phyloP scores from a whole-genome alignment of 2,113 vertebrate species.

The Nothobranchius furzeri region DNA sequence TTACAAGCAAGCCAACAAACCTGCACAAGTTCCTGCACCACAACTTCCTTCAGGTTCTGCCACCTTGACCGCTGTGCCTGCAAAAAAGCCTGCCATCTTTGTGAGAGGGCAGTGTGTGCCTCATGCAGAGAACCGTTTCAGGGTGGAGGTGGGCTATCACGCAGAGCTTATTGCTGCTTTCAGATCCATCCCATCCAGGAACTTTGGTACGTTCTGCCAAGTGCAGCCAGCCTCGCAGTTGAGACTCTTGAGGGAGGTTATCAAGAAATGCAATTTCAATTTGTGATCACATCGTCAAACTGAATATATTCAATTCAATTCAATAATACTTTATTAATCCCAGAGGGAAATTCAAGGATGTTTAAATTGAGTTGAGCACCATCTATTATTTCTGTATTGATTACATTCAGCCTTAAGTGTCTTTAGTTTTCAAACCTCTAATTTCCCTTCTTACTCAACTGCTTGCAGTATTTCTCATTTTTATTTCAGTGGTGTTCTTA shows the following conservation, averaged over 20 bases:
- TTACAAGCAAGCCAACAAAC: conserved; percentile 61
- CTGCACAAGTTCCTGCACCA: conserved; percentile 26
- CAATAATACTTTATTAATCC: too few species aligned
- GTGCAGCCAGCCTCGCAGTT: neutral
- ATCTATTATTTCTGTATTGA: neutral
- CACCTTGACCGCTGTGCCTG: conserved; percentile 23
- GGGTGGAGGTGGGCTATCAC: conserved; percentile 88
- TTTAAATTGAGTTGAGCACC: neutral
- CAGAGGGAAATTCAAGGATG: too few species aligned
- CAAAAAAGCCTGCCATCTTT: conserved; percentile 68
- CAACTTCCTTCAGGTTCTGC: conserved; percentile 26
- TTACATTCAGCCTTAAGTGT: neutral
- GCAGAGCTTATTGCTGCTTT: conserved; percentile 86
- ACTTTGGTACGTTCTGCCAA: conserved; percentile 82
- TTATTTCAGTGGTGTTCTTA: too few species aligned
- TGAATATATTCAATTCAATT: too few species aligned
- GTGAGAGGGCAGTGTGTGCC: conserved; percentile 83
- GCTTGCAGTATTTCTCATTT: too few species aligned
- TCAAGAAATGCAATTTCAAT: neutral
- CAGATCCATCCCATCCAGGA: conserved; percentile 88
- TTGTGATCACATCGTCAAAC: too few species aligned
- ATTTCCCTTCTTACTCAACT: too few species aligned
- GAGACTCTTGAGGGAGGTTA: neutral
- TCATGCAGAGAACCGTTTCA: conserved; percentile 83
- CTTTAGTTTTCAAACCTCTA: too few species aligned